Percentiles rank a stretch among this genome's conserved stretches.
These are phyloP conservation scores for Penaeus japonicus DNA, from an alignment of 1,140 invertebrate species.

Conservation along the genomic window DNA sequence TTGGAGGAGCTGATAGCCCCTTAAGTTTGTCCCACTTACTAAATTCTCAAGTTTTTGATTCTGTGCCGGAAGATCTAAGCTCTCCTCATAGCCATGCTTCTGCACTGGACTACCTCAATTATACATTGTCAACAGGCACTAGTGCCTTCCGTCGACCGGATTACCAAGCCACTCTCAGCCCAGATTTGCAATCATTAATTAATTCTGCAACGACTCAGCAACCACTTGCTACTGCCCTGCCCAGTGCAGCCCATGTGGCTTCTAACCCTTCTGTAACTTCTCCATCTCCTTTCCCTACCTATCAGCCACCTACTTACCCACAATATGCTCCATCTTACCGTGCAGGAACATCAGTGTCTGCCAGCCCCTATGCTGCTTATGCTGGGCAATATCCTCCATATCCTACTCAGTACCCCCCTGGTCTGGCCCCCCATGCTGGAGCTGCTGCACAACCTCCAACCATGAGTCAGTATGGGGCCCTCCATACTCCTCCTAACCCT, in stretches of 20 bases:
- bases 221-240: neutral
- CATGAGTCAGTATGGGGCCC: conserved; percentile 28
- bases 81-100: conserved; percentile 34
- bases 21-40: conserved; percentile 11
- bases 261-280: neutral
- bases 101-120: conserved; percentile 46
- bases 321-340: conserved; percentile 25
- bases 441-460: neutral
- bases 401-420: conserved; percentile 26
- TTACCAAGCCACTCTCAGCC: conserved; percentile 20
- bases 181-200: conserved; percentile 19
- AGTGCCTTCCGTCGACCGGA: conserved; percentile 39
- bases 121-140: conserved; percentile 19
- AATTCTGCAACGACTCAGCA: conserved; percentile 13
- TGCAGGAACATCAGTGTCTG: conserved; percentile 11
- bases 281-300: neutral
- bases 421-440: conserved; percentile 6
- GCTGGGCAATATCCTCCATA: conserved; percentile 29
- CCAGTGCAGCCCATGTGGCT: conserved; percentile 1
- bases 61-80: conserved; percentile 10
- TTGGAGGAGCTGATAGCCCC: neutral
- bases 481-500: conserved; percentile 23
- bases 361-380: conserved; percentile 21
- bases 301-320: conserved; percentile 20
- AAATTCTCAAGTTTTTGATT: conserved; percentile 4